Conservation (phyloP, 2,797 vertebrate species). For the Hephaestus fuliginosus region DNA sequence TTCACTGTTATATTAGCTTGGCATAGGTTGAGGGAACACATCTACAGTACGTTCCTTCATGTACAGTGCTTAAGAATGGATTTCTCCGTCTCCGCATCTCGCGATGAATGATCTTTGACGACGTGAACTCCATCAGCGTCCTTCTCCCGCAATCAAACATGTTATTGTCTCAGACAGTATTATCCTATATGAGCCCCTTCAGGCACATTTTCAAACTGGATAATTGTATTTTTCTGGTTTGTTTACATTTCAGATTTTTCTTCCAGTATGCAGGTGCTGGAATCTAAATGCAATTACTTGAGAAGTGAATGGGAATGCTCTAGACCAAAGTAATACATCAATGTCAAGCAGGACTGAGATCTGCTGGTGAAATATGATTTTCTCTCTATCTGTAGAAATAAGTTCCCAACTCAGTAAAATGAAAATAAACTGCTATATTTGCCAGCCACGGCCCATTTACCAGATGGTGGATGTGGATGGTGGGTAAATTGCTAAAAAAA, state of each 20-base stretch:
- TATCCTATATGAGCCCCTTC: constrained; percentile 32
- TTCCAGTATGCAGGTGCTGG: constrained; percentile 55
- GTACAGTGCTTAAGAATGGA: neutral
- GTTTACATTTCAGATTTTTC: constrained; percentile 68
- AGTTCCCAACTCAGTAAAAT: constrained; percentile 65
- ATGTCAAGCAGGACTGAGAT: constrained; percentile 68
- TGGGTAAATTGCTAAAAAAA: constrained; percentile 52
- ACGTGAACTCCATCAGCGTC: constrained; percentile 17
- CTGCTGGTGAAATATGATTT: constrained; percentile 71
- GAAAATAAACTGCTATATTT: constrained; percentile 71
- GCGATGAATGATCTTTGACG: neutral
- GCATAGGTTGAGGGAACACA: neutral
- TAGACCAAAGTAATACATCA: constrained; percentile 76
- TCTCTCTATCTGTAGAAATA: constrained; percentile 71
- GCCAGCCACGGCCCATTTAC: constrained; percentile 61
- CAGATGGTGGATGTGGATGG: constrained; percentile 54
- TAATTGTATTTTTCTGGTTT: constrained; percentile 68
- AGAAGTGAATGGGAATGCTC: constrained; percentile 62
- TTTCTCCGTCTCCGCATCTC: constrained; percentile 18
- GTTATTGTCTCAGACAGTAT: constrained; percentile 44
- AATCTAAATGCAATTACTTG: constrained; percentile 73
- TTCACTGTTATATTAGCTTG: constrained; percentile 9
- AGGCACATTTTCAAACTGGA: constrained; percentile 45
- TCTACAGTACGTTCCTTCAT: constrained; percentile 2
- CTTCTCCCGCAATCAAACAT: constrained; percentile 33